phyloP scores from a whole-genome alignment of 2,888 invertebrate genomes.

The Orthosia incerta region DNA sequence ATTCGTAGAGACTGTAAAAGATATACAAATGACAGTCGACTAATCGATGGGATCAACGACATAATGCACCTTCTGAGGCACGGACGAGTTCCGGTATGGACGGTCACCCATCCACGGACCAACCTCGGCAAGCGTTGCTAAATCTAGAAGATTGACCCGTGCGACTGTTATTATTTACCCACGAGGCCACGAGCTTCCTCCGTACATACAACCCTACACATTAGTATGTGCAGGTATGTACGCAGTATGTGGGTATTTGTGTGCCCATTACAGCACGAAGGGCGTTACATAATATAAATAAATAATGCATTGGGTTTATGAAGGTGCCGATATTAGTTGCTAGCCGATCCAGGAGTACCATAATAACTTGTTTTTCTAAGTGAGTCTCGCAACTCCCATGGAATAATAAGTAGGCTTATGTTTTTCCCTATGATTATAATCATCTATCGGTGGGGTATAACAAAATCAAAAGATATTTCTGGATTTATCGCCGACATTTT shows the following conservation, averaged over 20 bases:
- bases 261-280: constrained; percentile 9
- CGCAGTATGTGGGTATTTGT: constrained; percentile 8
- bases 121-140: no score
- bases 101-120: no score
- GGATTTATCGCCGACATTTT: not conserved
- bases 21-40: no score
- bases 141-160: no score
- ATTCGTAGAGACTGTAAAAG: no score
- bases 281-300: constrained; percentile 37
- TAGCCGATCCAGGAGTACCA: constrained; percentile 17
- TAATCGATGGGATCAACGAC: no score
- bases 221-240: no score
- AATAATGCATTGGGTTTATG: constrained; percentile 33
- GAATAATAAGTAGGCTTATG: constrained; percentile 36
- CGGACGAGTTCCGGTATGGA: no score
- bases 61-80: no score
- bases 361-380: constrained; percentile 40
- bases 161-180: no score
- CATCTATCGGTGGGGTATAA: not conserved
- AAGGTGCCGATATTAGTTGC: constrained; percentile 31
- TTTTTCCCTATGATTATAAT: constrained; percentile 1
- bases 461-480: not conserved
- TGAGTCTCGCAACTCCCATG: constrained; percentile 20
- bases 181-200: no score
- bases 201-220: no score